Percentiles rank a stretch among this genome's conserved stretches.
Evolutionary conservation across 2,888 invertebrate genomes (phyloP).

Genomic region (Portevinia maculata): DNA sequence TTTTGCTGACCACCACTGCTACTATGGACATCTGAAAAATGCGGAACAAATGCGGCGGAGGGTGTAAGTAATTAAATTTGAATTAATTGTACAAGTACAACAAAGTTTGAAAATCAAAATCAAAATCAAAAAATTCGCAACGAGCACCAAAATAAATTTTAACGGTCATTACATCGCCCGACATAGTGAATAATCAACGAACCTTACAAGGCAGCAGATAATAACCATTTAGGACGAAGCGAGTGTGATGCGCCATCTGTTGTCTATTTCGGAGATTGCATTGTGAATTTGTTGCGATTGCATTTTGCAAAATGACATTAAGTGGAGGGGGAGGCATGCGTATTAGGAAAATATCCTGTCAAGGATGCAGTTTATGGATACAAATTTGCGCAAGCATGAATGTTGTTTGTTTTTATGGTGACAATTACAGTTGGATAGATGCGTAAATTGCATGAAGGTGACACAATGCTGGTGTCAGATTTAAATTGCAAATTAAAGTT

Average conservation of each 20-base stretch:
- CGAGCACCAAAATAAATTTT: slow-evolving; percentile 52
- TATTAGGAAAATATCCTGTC: slow-evolving; percentile 55
- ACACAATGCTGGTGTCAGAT: slow-evolving; percentile 32
- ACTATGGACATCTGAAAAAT: slow-evolving; percentile 67
- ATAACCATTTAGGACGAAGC: slow-evolving; percentile 60
- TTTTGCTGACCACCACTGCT: slow-evolving; percentile 70
- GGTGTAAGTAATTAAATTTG: slow-evolving; percentile 60
- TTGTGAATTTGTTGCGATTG: slow-evolving; percentile 56
- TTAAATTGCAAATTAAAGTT: slow-evolving; percentile 28
- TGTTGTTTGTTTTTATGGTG: slow-evolving; percentile 55
- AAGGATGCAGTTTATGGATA: slow-evolving; percentile 72
- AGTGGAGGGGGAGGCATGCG: slow-evolving; percentile 25
- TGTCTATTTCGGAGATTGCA: slow-evolving; percentile 65
- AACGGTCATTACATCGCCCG: slow-evolving; percentile 67
- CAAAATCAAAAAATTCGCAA: slow-evolving; percentile 6
- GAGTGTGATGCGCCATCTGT: slow-evolving; percentile 52
- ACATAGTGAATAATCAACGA: slow-evolving; percentile 71
- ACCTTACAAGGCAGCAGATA: slow-evolving; percentile 62
- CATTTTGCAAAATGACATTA: slow-evolving; percentile 24
- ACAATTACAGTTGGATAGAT: slow-evolving; percentile 61
- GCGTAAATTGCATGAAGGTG: slow-evolving; percentile 45
- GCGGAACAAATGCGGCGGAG: not conserved
- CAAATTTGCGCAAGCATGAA: slow-evolving; percentile 35
- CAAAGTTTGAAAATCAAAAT: slow-evolving; percentile 44
- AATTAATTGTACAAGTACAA: slow-evolving; percentile 58